Percentiles rank a stretch among this genome's conserved stretches.
Evolutionary conservation across 2,888 invertebrate species (phyloP).

Genomic region (Sphecodes monilicornis): DNA sequence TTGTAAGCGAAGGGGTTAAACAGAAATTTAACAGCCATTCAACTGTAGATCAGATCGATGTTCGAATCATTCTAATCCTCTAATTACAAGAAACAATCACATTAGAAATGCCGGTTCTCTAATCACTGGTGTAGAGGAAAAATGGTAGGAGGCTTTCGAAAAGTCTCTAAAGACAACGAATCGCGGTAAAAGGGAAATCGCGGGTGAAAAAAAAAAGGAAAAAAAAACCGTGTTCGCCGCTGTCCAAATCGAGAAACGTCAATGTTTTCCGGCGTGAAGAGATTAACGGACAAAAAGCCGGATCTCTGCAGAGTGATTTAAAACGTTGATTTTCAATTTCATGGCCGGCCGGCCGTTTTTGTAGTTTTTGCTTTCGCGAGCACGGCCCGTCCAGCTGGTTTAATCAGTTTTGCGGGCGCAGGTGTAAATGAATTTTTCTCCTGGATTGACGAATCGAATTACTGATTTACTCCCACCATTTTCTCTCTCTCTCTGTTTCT

Average conservation of each 20-base stretch:
- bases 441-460: slow-evolving; percentile 53
- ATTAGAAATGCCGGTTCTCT: background rate
- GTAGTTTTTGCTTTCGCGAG: slow-evolving; percentile 51
- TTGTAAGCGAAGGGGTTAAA: too few relatives aligned
- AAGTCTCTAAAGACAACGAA: background rate
- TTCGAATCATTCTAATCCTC: too few relatives aligned
- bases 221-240: background rate
- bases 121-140: background rate
- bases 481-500: background rate
- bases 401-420: slow-evolving; percentile 56
- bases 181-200: background rate
- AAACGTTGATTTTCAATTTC: slow-evolving; percentile 62
- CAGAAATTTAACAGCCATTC: too few relatives aligned
- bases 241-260: slow-evolving; percentile 16
- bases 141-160: background rate
- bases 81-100: too few relatives aligned
- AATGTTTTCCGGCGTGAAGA: slow-evolving; percentile 31
- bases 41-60: too few relatives aligned
- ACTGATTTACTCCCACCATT: slow-evolving; percentile 42
- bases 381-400: slow-evolving; percentile 39
- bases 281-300: slow-evolving; percentile 57
- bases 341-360: slow-evolving; percentile 49
- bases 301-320: slow-evolving; percentile 52
- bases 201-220: background rate
- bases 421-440: slow-evolving; percentile 61